These are phyloP conservation scores for Coracopsis vasa DNA, from an alignment of 2,113 vertebrate species.

Conservation along the genomic window DNA sequence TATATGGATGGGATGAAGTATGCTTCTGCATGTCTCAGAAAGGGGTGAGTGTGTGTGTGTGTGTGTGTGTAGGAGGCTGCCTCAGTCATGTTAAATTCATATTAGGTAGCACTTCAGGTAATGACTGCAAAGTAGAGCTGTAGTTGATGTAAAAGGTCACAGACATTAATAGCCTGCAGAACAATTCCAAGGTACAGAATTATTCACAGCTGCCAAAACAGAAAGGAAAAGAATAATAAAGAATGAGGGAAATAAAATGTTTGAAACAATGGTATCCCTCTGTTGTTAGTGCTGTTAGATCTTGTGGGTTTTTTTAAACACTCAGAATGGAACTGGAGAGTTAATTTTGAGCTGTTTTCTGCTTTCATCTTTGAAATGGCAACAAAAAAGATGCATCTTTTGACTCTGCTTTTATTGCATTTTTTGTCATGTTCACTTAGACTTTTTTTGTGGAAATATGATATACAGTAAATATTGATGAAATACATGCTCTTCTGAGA, in stretches of 20 bases:
- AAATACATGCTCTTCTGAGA: background rate
- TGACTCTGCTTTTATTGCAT: background rate
- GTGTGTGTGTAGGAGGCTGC: background rate
- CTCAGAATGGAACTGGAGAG: fast-evolving
- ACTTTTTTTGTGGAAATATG: background rate
- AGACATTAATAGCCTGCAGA: slow-evolving; percentile 19
- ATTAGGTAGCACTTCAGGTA: slow-evolving; percentile 26
- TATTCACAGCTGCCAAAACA: slow-evolving; percentile 40
- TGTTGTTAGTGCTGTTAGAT: background rate
- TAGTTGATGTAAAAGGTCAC: slow-evolving; percentile 43
- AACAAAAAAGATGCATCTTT: background rate
- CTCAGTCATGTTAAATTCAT: slow-evolving; percentile 2
- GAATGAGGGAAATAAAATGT: background rate
- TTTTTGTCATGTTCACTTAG: background rate
- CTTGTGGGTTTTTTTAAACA: background rate
- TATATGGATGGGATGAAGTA: background rate
- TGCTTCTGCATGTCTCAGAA: background rate
- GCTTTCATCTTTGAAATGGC: background rate
- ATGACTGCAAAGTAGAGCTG: background rate
- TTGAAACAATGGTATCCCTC: slow-evolving; percentile 2
- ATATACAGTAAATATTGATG: background rate
- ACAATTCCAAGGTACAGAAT: background rate
- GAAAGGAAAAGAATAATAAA: background rate
- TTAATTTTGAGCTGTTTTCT: slow-evolving; percentile 1
- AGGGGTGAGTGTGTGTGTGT: background rate